Evolutionary conservation across 2,113 vertebrate genomes (phyloP), one percentile per base, ranked within the genome.

Genomic region (Phocoena sinus): DNA sequence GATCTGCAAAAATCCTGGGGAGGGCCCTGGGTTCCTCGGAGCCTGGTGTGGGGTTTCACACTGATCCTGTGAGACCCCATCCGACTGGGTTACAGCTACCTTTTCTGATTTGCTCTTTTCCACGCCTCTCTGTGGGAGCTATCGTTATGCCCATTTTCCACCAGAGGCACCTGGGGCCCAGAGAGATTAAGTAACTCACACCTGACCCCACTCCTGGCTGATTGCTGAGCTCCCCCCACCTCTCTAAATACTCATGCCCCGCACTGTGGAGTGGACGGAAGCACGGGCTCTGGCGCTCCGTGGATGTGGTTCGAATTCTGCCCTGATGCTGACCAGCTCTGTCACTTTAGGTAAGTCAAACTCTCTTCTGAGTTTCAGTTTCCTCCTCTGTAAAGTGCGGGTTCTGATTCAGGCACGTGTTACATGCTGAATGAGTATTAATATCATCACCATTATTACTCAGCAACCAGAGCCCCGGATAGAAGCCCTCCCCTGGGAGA

Each of bases 191-290:
- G 4, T 33, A 33, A 79, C 25, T 71, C 26, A 1, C 10, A 21
- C 47, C 60, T 33, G 56, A 25, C 33, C 9, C 41, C 33, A 47
- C 38, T 21, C 18, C 25, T 33, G 18, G 47, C 47, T 0, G 13
- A 47, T 36, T 0, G 14, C 62, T 65, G 53, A 47, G 67, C 50
- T 79, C 13, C 1, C 21, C 25, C 31, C 41, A 65, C 5, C 74
- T 95, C 58, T 84, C 41, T 77, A 20, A 50, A 25, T 38, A 20
- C 15, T 31, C 14, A 50, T 1, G 17, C 31, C 0, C 12, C 41
- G 31, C 41, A 1, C 0, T 0, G 2, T 38, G 18, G 65, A 67
- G 23, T 31, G 23, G 38, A 2, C 12, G 1, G 10, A 31, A 18
- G 18, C 33, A 8, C 36, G 25, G 14, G 5, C 10, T 8, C 36